These are phyloP conservation scores for Smutsia gigantea DNA, from an alignment of 2,797 vertebrate species.

Conservation along the genomic window DNA sequence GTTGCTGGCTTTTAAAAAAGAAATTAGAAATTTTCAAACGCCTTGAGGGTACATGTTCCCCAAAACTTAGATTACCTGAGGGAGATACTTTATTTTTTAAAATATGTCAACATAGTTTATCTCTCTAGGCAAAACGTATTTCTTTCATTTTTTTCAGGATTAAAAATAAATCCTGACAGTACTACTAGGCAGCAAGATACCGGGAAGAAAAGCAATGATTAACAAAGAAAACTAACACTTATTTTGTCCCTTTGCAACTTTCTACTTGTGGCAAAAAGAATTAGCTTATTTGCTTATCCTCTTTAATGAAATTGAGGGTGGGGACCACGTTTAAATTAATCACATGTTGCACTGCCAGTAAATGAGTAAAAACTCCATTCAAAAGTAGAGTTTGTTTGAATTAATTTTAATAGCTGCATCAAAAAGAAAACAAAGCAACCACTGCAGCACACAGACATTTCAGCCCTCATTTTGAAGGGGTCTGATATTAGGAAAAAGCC, in stretches of 20 bases:
- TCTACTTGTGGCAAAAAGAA: not conserved
- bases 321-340: not conserved
- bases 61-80: conserved; percentile 25
- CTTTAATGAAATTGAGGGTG: conserved; percentile 11
- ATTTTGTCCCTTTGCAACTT: not conserved
- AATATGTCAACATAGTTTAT: conserved; percentile 46
- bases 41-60: not conserved
- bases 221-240: not conserved
- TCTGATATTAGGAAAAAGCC: not conserved
- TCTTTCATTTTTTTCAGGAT: conserved; percentile 35
- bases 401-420: not conserved
- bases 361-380: not conserved
- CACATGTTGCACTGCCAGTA: not conserved
- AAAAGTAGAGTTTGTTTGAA: conserved; percentile 34
- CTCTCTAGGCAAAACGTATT: conserved; percentile 30
- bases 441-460: not conserved
- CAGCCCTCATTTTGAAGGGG: not conserved
- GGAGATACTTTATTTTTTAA: not conserved
- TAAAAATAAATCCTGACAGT: conserved; percentile 50
- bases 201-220: not conserved
- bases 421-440: not conserved
- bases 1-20: conserved; percentile 7
- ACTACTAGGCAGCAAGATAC: not conserved
- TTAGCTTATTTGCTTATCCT: not conserved
- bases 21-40: not conserved